Base-by-base conservation (phyloP, 2,797 vertebrate genomes). In the Aratinga solstitialis region DNA sequence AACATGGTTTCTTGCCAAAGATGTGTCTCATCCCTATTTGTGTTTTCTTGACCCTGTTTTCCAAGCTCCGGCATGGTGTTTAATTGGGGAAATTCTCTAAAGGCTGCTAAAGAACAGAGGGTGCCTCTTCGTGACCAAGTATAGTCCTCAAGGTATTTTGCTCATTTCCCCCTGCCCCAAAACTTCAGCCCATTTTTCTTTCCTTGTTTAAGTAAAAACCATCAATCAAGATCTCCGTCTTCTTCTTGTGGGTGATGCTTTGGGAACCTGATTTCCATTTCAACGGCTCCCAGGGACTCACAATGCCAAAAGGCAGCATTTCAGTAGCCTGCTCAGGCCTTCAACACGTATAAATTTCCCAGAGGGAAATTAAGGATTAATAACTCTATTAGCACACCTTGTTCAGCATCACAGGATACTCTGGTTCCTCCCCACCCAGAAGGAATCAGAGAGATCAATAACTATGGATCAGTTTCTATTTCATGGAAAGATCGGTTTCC, bases 241-340 rank as follows among this genome's bases (percentile, higher is more conserved):
- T 92, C 38, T 43, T 76, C 50, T 30, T 48, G 8, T 30, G 48
- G 21, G 34, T 47, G 53, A 72, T 61, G 61, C 17, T 61, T 91
- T 84, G 34, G 47, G 65, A 93, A 45, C 29, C 42, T 47, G 29
- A 67, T 85, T 94, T 93, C 79, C 65, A 83, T 80, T 91, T 88
- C 89, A 79, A 0, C 53, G 15, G 21, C 23, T 86, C 36, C 45
- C 1, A 0, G 51, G 32, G 22, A 62, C 6, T 68, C 45, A 40
- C 26, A 22, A 5, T 20, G 48, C 84, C 56, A 54, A 79, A 76
- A 77, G 29, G 36, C 48, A 94, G 22, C 6, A 5, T 63, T 86
- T 90, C 71, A 76, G 5, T 38, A 48, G n/a, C 43, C 29, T 45
- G 8, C 42, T 56, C 78, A 65, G 14, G 34, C 62, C 62, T 94